Conservation (phyloP, 2,113 vertebrate genomes). For the Amblyopsis rosae region DNA sequence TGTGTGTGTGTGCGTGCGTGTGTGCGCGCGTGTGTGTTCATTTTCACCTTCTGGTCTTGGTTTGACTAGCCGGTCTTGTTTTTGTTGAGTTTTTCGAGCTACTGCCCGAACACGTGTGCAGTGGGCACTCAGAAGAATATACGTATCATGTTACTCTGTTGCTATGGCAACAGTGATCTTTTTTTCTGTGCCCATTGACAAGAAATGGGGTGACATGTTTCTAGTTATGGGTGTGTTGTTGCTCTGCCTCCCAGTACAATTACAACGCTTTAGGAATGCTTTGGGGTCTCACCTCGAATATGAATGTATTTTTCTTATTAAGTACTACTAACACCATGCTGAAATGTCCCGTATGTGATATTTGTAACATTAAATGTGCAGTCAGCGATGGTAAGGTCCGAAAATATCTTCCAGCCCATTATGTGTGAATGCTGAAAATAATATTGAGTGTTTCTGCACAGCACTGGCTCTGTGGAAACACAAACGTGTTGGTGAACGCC, state of each 20-base stretch:
- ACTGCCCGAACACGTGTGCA: not conserved
- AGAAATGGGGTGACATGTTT: slow-evolving; percentile 12
- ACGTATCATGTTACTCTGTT: slow-evolving; percentile 19
- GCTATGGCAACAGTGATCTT: slow-evolving; percentile 40
- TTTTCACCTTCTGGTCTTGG: slow-evolving; percentile 16
- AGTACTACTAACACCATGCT: too few species aligned
- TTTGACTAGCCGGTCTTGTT: slow-evolving; percentile 27
- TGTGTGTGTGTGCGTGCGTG: slow-evolving; percentile 4
- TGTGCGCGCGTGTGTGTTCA: not conserved
- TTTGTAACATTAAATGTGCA: too few species aligned
- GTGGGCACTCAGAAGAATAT: not conserved
- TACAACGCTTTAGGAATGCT: too few species aligned
- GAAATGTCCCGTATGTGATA: too few species aligned
- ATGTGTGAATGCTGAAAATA: too few species aligned
- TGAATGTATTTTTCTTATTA: too few species aligned
- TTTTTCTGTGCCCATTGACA: slow-evolving; percentile 14
- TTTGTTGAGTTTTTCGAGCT: not conserved
- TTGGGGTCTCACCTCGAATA: too few species aligned
- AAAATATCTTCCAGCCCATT: too few species aligned
- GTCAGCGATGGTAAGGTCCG: too few species aligned
- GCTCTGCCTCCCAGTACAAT: not conserved
- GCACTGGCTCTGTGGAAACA: too few species aligned
- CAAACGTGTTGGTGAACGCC: too few species aligned
- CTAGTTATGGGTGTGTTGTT: not conserved
- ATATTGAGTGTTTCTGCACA: too few species aligned